Percentiles rank a stretch among this genome's conserved stretches.
Conservation (phyloP, 2,888 invertebrate genomes). For the Eurytoma adleriae region DNA sequence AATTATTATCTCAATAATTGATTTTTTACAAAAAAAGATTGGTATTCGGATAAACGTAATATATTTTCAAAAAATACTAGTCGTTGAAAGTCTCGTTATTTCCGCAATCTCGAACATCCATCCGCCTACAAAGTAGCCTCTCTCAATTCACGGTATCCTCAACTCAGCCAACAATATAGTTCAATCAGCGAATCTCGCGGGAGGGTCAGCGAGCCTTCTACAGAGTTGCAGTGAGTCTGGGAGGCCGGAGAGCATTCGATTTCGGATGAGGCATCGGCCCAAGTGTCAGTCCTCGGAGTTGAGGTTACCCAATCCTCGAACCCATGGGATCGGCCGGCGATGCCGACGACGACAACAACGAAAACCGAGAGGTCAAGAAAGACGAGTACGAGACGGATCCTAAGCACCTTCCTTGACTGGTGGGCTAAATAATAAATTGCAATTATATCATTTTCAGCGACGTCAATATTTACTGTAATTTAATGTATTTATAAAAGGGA, state of each 20-base stretch:
- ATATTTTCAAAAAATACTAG: no score
- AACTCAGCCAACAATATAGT: no score
- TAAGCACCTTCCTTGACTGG: not conserved
- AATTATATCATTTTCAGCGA: no score
- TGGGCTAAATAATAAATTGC: constrained; percentile 4
- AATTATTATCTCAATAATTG: no score
- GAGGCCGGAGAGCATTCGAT: constrained; percentile 20
- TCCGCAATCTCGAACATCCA: no score
- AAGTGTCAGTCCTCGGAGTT: constrained; percentile 12
- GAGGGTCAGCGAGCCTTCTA: not conserved
- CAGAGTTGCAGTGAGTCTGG: not conserved
- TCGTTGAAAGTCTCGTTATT: no score
- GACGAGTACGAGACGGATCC: not conserved
- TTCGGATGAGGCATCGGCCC: not conserved
- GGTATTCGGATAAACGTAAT: no score
- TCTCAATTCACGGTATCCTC: no score
- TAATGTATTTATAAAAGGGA: no score
- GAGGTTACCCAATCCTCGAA: not conserved
- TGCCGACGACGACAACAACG: not conserved
- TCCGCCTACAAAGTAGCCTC: no score
- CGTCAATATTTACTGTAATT: no score
- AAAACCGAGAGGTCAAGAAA: constrained; percentile 6
- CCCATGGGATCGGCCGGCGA: not conserved
- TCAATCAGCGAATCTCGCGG: constrained; percentile 9
- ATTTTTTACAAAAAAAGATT: no score